phyloP scores from a whole-genome alignment of 2,888 invertebrate species.

The Agonopterix alstromeriana region DNA sequence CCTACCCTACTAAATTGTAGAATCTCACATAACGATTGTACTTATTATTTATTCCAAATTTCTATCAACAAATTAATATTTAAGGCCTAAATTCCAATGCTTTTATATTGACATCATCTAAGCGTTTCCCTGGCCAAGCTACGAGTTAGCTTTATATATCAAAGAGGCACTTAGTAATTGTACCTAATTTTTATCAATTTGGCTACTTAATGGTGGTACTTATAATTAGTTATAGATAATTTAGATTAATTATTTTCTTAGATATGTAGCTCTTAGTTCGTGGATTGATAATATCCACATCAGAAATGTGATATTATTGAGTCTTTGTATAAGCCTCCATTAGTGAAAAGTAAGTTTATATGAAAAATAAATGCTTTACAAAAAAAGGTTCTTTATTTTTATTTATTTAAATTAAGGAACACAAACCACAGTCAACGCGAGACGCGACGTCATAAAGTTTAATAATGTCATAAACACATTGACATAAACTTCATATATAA shows the following conservation, averaged over 20 bases:
- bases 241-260: constrained; percentile 9
- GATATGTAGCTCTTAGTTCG: constrained; percentile 25
- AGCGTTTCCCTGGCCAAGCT: too few relatives aligned
- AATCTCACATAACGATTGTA: constrained; percentile 25
- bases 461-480: too few relatives aligned
- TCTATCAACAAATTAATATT: neutral
- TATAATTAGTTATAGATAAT: constrained; percentile 22
- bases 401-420: too few relatives aligned
- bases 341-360: constrained; percentile 48
- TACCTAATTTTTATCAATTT: constrained; percentile 13
- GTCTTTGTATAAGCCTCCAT: constrained; percentile 71
- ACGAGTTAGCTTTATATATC: neutral
- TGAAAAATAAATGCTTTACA: constrained; percentile 53
- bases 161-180: constrained; percentile 26
- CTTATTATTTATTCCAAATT: constrained; percentile 10
- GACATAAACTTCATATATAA: too few relatives aligned
- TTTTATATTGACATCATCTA: too few relatives aligned
- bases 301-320: constrained; percentile 84
- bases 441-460: too few relatives aligned
- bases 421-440: too few relatives aligned
- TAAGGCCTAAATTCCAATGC: too few relatives aligned
- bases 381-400: constrained; percentile 10
- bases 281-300: constrained; percentile 82
- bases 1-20: constrained; percentile 15
- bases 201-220: constrained; percentile 39